Base-by-base conservation (phyloP, 37 sponge, comb jelly and placozoan species). In the Agelas oroides region DNA sequence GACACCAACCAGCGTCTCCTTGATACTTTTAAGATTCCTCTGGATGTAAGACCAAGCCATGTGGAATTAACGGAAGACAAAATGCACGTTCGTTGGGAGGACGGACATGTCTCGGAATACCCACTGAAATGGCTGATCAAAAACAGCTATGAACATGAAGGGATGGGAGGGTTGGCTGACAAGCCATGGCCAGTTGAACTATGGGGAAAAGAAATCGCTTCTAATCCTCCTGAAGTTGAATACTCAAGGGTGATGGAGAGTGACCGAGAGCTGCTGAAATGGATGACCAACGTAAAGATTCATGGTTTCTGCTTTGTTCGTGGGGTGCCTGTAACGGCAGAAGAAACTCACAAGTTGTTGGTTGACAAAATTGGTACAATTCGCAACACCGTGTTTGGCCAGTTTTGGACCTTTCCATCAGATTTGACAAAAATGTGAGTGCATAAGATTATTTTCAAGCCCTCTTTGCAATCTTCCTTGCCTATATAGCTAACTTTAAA, bases 221-320 rank as follows among this genome's bases (percentile, higher is more conserved):
- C 39, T 25, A 16, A 5, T 21, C 73, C 41, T 19, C 83, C 83
- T 15, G 27, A n/a, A 5, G 73, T 82, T 20, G 53, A 39, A 25
- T 82, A 59, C 41, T 23, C n/a, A n/a, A 17, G 34, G 6, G 55
- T 71, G 25, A 32, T 82, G 20, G 32, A 61, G 39, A 33, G 46
- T 62, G 73, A 82, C 40, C 37, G 41, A 19, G 63, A 6, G 19
- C 64, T 71, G 0, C 28, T 82, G 61, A 36, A 82, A 41, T 71
- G 71, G 83, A n/a, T 28, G 1, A n/a, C 24, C 2, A 54, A 58
- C 52, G 27, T 71, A 30, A 61, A 41, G 2, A 16, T 19, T 1
- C 35, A 72, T 37, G 83, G 83, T 13, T 71, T 82, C 19, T 71
- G 83, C 38, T 71, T 82, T 37, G 28, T 82, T 30, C 30, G 61